Base-by-base conservation (phyloP, 2,888 invertebrate genomes). In the Lamellibrachia columna region DNA sequence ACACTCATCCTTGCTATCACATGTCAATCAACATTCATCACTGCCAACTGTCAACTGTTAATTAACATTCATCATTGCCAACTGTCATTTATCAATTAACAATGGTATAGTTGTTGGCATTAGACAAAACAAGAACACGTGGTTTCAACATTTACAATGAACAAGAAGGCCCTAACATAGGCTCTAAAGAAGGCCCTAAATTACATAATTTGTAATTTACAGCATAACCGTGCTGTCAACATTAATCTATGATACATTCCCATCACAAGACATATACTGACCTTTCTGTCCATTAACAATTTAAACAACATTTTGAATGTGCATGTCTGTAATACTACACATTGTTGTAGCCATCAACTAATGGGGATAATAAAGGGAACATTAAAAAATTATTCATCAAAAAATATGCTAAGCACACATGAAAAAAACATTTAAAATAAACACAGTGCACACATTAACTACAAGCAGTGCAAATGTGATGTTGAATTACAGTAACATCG, bases 211-310 rank as follows among this genome's bases (percentile, higher is more conserved):
- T 75, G n/a, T 22, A 75, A 75, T 75, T 40, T 40, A 40, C 40
- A 40, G 40, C 40, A 40, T 0, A 40, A 40, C 40, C 40, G 75
- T 75, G 75, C 75, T 75, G 55, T 75, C 75, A 75, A 75, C 60
- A 60, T 60, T 15, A 60, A 60, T n/a, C 15, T 75, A 75, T 75
- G 75, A 40, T 40, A 40, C 40, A 40, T 40, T 40, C 1, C 75
- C 15, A 75, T 75, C 75, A 75, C 58, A 58, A 58, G n/a, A 75
- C 22, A n/a, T 75, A n/a, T 75, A 75, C 75, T 75, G 75, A 75
- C 75, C 75, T 75, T 75, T 22, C 22, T 75, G 75, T 75, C 75
- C 75, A 75, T 75, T 75, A 75, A 75, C 75, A 75, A 75, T 75
- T 75, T n/a, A 75, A 75, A 75, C 75, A 22, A n/a, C 75, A 22